Evolutionary conservation across 2,113 vertebrate species (phyloP), one percentile per base, ranked within the genome.

Genomic region (Axis porcinus): DNA sequence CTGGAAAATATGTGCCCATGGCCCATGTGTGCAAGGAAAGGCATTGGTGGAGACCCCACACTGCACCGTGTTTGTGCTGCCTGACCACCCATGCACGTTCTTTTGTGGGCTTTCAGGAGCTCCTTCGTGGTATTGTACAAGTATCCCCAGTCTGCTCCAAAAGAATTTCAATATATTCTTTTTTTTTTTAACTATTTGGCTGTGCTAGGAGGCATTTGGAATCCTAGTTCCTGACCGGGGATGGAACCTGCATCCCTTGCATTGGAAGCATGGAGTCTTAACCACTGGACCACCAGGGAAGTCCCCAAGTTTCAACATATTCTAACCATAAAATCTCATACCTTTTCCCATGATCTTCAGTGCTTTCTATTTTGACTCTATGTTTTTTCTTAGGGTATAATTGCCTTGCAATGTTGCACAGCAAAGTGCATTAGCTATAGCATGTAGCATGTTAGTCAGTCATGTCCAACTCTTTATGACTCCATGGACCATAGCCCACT

Each of bases 121-220:
- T 70, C 14, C 28, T 79, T 10, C 7, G 15, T 30, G 28, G 16
- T 33, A 1, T 10, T 43, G 15, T 79, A 19, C 28, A 50, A 50
- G 74, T 47, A 33, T 79, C 28, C 15, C 14, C 15, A 50, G 28
- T 47, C 76, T 30, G 15, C 43, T 79, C 43, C 43, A 79, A 33
- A 79, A 8, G 76, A 79, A 30, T 50, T 50, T 50, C 76, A 50
- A 47, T 1, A 79, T 79, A 16, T 79, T 47, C 25, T 78, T 2
- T n/a, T n/a, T 2, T n/a, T n/a, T 58, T 67, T 11, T 2, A 70
- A 21, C 17, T 2, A 0, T 21, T 74, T 3, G 1, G 11, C 36
- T 25, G 36, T 40, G 36, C 21, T 43, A 25, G 25, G 36, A 40
- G 36, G 36, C 36, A 13, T 25, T 11, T 25, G 21, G 21, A 11